Evolutionary conservation across 2,113 vertebrate genomes (phyloP), one percentile per base, ranked within the genome.

Genomic region (Tachycineta bicolor): DNA sequence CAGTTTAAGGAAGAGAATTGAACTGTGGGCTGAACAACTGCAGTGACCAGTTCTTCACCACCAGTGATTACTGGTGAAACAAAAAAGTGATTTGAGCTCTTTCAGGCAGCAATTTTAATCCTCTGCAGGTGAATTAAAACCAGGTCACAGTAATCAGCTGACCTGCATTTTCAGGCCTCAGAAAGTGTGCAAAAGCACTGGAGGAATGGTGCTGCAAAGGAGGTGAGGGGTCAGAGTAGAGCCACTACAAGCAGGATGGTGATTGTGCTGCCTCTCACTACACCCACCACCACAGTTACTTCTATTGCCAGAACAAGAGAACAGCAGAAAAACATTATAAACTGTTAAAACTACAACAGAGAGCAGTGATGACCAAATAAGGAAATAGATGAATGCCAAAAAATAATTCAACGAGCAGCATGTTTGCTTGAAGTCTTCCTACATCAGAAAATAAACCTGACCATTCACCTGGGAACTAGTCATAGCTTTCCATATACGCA

Each of bases 161-260:
- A 17, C 34, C 52, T 13, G 17, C 28, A 34, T 22, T 74, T 65
- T 63, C 52, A 44, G 21, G 41, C 20, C 53, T 64, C 5, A 6
- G 50, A 44, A 43, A 22, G 5, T 29, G 18, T 26, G 31, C 19
- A 25, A 17, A 37, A 81, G 34, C n/a, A 12, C 12, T 22, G 33
- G 12, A 74, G 25, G 6, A 17, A 3, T 4, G 0, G 12, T 47
- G 39, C 25, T 64, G 25, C 29, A 34, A 68, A 53, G 41, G 17
- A 74, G 17, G 8, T 73, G 31, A 43, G 39, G 44, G 41, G 9
- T 10, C 43, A 39, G 52, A 53, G 8, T 4, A 34, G 37, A 69
- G 14, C 18, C 29, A 16, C 62, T 13, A 5, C 0, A 0, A 46
- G 41, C n/a, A 28, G 83, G 29, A 53, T 14, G 10, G 14, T 65